Base-by-base conservation (phyloP, 2,113 vertebrate genomes). In the Eurystomus gularis region DNA sequence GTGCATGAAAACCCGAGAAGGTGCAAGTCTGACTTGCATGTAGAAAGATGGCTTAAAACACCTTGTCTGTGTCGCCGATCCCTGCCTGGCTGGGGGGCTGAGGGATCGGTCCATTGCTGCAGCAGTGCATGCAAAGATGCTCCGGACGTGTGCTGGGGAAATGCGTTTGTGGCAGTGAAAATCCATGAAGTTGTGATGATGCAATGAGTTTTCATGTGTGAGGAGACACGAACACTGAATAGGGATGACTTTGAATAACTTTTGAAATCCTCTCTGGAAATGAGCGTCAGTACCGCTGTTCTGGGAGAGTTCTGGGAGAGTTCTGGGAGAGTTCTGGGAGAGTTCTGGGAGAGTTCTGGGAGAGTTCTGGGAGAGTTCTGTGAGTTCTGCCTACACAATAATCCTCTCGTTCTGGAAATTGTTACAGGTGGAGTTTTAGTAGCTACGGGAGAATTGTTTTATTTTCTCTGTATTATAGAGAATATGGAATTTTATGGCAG, bases 1-100 rank as follows among this genome's bases (percentile, higher is more conserved):
- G 17, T 37, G 48, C 6, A 3, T 73, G 60, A 57, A 49, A 0
- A 16, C 29, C 11, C 3, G 3, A 4, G 17, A 23, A 28, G 0
- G 10, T 29, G 26, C 20, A 7, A 3, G 33, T 8, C 21, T 68
- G 83, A 11, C 29, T n/a, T 19, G 13, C 0, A 2, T 3, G 17
- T 3, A 7, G 64, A 12, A 18, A 26, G 17, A 1, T 1, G 69
- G 35, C 25, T 57, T 19, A 13, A 37, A 60, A 5, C 17, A 8
- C 7, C 70, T 8, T 3, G 29, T 7, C 49, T 37, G 25, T 31
- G 86, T 61, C 82, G 44, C 46, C 23, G 18, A 4, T 13, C 44
- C 19, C 4, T 31, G 1, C 6, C 24, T 23, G 5, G 35, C 61
- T 14, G 72, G 71, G 49, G 39, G 66, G 37, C 29, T 6, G 1